Evolutionary conservation across 2,888 invertebrate genomes (phyloP).

Genomic region (Augiades crinisus): DNA sequence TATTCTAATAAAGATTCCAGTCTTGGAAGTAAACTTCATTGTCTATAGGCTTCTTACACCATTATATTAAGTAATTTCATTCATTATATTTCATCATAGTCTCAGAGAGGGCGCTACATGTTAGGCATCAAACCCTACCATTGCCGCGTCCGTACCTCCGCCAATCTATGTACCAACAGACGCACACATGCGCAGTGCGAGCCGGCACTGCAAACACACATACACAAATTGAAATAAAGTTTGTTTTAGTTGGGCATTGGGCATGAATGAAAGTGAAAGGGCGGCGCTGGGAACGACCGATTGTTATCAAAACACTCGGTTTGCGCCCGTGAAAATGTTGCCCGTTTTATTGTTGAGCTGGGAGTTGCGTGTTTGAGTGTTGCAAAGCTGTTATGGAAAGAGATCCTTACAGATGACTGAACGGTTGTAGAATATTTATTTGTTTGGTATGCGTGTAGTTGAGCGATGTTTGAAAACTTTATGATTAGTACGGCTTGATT

Average conservation of each 20-base stretch:
- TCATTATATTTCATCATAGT: not conserved
- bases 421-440: too few relatives aligned
- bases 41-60: too few relatives aligned
- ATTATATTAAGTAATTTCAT: too few relatives aligned
- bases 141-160: not conserved
- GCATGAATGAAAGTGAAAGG: constrained; percentile 77
- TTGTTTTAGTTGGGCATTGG: constrained; percentile 78
- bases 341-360: constrained; percentile 6
- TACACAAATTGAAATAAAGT: constrained; percentile 77
- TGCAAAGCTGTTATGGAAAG: not conserved
- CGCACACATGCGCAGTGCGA: constrained; percentile 66
- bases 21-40: too few relatives aligned
- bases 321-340: constrained; percentile 24
- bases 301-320: constrained; percentile 63
- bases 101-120: not conserved
- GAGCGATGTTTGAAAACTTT: too few relatives aligned
- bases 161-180: constrained; percentile 46
- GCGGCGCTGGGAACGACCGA: constrained; percentile 42
- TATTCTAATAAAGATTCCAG: too few relatives aligned
- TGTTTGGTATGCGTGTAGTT: too few relatives aligned
- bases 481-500: too few relatives aligned
- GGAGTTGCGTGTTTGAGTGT: not conserved
- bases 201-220: constrained; percentile 59
- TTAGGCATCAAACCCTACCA: constrained; percentile 30
- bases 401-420: too few relatives aligned